Evolutionary conservation across 1,140 invertebrate species (phyloP).

Genomic region (Zaprionus ornatus): DNA sequence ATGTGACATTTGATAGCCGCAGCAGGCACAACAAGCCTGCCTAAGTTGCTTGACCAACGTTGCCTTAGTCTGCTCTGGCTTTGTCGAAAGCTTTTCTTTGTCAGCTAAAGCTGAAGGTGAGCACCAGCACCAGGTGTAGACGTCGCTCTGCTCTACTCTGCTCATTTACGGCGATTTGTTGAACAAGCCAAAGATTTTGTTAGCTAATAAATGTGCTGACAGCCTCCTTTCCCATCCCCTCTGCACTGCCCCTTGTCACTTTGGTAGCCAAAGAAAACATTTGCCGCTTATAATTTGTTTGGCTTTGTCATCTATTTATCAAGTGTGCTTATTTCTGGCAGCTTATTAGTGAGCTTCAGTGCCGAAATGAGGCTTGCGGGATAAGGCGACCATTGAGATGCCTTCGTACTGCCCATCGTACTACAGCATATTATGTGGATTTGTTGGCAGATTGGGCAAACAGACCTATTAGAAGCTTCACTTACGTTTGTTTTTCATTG

Average conservation of each 20-base stretch:
- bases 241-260: neutral
- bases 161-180: constrained; percentile 52
- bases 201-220: constrained; percentile 39
- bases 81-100: constrained; percentile 42
- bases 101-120: constrained; percentile 16
- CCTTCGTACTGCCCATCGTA: constrained; percentile 31
- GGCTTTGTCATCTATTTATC: constrained; percentile 74
- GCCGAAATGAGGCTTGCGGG: constrained; percentile 50
- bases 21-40: constrained; percentile 38
- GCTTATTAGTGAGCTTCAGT: constrained; percentile 62
- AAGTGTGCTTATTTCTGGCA: constrained; percentile 75
- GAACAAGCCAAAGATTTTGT: constrained; percentile 24
- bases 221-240: neutral
- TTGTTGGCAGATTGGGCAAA: neutral
- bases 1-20: constrained; percentile 75
- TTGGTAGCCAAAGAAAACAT: neutral
- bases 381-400: constrained; percentile 38
- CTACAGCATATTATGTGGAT: neutral
- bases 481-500: neutral
- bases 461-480: neutral
- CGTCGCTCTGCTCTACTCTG: constrained; percentile 52
- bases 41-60: constrained; percentile 37
- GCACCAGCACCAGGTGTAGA: constrained; percentile 25
- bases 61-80: constrained; percentile 17
- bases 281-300: constrained; percentile 68